A percentile compares a stretch with the other conserved stretches of the same genome.
These are phyloP conservation scores for Campaea margaritaria DNA, from an alignment of 2,888 invertebrate species.

Conservation along the genomic window DNA sequence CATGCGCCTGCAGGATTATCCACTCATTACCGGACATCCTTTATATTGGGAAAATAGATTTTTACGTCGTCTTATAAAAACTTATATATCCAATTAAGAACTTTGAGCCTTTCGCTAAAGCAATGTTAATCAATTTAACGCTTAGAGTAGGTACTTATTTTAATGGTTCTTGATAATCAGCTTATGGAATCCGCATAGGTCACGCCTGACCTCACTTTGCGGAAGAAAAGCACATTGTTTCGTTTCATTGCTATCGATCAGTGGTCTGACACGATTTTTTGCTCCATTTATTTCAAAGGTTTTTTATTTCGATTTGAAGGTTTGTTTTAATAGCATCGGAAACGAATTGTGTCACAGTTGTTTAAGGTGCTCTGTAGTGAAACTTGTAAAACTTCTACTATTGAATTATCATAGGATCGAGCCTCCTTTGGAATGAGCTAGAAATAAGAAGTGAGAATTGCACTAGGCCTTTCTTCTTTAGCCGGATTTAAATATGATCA, in stretches of 20 bases:
- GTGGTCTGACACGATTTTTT: conserved; percentile 60
- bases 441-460: background rate
- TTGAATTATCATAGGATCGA: background rate
- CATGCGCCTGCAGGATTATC: too few species aligned
- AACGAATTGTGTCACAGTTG: background rate
- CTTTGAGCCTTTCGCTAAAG: too few species aligned
- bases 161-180: conserved; percentile 57
- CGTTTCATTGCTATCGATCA: conserved; percentile 67
- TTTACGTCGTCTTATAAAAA: too few species aligned
- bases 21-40: too few species aligned
- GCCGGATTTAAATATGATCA: too few species aligned
- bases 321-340: conserved; percentile 5
- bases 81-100: too few species aligned
- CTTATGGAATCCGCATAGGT: conserved; percentile 71
- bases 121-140: too few species aligned
- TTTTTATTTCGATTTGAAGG: conserved; percentile 46
- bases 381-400: background rate
- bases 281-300: conserved; percentile 54
- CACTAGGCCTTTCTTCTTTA: too few species aligned
- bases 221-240: conserved; percentile 80
- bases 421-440: background rate
- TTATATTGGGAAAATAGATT: too few species aligned
- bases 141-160: too few species aligned
- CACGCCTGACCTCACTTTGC: conserved; percentile 78
- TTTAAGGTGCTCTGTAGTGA: background rate